Evolutionary conservation across 2,113 vertebrate species (phyloP).

Genomic region (Heterotilapia buettikoferi): DNA sequence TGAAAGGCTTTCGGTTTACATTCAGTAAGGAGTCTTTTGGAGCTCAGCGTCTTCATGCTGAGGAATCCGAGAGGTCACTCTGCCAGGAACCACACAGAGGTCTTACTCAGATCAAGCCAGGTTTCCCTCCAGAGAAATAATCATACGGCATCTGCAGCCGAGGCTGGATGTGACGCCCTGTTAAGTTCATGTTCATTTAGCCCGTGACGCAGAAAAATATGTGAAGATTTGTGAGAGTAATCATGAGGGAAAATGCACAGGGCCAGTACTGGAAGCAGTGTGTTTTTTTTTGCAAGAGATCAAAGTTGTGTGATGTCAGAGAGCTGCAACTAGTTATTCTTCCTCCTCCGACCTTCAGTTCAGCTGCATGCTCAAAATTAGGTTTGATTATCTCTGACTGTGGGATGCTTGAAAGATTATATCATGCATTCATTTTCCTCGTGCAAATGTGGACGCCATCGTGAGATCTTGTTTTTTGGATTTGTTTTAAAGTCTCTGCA

Average conservation of each 20-base stretch:
- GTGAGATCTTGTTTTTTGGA: neutral
- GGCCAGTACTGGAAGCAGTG: neutral
- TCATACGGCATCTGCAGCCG: neutral
- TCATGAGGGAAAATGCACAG: neutral
- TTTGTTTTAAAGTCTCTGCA: neutral
- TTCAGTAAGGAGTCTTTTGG: neutral
- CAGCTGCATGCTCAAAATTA: neutral
- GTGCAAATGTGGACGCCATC: neutral
- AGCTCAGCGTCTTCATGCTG: neutral
- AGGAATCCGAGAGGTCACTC: conserved; percentile 11
- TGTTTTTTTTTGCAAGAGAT: neutral
- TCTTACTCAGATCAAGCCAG: neutral
- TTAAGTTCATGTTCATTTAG: neutral
- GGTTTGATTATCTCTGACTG: neutral
- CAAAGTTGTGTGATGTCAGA: neutral
- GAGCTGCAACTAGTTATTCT: neutral
- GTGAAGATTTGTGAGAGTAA: neutral
- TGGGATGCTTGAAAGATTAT: neutral
- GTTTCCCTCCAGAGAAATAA: neutral
- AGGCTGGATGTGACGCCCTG: neutral
- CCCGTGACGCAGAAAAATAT: neutral
- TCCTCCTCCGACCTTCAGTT: neutral
- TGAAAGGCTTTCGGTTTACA: conserved; percentile 18
- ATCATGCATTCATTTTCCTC: neutral
- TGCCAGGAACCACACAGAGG: conserved; percentile 34